Conservation (phyloP, 2,113 vertebrate genomes). For the Orthonyx spaldingii region DNA sequence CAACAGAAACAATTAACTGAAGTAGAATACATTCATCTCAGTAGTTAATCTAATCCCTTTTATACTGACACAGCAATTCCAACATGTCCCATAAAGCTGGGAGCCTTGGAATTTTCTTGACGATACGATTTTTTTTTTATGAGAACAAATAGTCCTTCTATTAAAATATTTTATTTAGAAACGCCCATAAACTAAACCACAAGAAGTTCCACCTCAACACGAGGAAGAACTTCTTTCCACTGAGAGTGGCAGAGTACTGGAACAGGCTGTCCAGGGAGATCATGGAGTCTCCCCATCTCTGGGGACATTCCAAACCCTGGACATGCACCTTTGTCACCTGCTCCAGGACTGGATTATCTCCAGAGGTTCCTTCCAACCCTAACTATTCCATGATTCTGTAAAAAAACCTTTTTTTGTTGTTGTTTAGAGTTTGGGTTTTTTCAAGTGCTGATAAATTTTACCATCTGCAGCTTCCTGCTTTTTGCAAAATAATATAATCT, state of each 20-base stretch:
- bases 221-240: not conserved
- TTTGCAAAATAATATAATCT: not conserved
- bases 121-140: not conserved
- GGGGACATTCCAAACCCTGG: not conserved
- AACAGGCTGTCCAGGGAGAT: not conserved
- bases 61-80: not conserved
- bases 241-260: not conserved
- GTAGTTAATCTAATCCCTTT: not conserved
- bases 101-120: not conserved
- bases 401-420: too few species aligned
- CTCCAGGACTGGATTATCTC: not conserved
- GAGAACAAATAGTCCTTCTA: not conserved
- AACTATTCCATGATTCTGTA: not conserved
- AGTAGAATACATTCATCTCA: not conserved
- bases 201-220: not conserved
- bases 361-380: not conserved
- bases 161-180: not conserved
- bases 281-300: rapidly evolving
- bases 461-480: not conserved
- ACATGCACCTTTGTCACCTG: not conserved
- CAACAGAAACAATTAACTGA: not conserved
- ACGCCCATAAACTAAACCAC: not conserved
- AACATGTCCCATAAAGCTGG: rapidly evolving
- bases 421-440: too few species aligned
- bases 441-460: not conserved